Evolutionary conservation across 35 echinoderm and acorn worm genomes (phyloP).

Genomic region (Strongylocentrotus purpuratus): DNA sequence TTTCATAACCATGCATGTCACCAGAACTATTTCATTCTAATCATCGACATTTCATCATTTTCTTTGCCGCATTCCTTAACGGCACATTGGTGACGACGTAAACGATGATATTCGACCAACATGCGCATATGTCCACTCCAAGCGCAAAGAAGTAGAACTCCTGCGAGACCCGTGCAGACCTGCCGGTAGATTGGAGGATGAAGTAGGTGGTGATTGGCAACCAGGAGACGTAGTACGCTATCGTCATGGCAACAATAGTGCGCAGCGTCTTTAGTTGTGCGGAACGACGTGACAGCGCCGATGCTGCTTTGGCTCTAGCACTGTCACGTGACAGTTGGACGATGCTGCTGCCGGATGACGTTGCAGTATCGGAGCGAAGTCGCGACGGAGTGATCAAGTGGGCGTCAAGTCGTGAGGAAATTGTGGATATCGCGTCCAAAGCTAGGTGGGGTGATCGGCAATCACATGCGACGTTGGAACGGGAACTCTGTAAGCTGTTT

Average conservation of each 20-base stretch:
- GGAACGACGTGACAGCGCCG: not conserved
- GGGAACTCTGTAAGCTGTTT: not conserved
- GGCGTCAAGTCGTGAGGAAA: not conserved
- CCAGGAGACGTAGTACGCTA: not conserved
- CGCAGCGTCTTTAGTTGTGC: not conserved
- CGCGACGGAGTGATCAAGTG: not conserved
- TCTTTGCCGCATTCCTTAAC: conserved; percentile 11
- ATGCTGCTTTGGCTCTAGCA: not conserved
- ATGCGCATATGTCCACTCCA: conserved; percentile 7
- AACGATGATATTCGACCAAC: conserved; percentile 31
- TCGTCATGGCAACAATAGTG: conserved; percentile 12
- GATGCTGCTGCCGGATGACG: not conserved
- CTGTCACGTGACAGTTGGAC: not conserved
- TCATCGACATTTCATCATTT: not conserved
- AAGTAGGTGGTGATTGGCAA: not conserved
- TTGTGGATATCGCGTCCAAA: not conserved
- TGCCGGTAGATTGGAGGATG: not conserved
- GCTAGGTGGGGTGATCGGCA: not conserved
- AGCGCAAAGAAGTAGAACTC: conserved; percentile 15
- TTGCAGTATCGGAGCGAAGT: not conserved
- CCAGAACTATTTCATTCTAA: not conserved
- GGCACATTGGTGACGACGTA: conserved; percentile 25
- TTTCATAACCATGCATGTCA: too few species aligned
- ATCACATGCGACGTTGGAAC: not conserved
- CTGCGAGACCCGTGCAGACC: not conserved